These are phyloP conservation scores for Drosophila nr. medialis DNA, from an alignment of 2,888 invertebrate species.

Conservation along the genomic window DNA sequence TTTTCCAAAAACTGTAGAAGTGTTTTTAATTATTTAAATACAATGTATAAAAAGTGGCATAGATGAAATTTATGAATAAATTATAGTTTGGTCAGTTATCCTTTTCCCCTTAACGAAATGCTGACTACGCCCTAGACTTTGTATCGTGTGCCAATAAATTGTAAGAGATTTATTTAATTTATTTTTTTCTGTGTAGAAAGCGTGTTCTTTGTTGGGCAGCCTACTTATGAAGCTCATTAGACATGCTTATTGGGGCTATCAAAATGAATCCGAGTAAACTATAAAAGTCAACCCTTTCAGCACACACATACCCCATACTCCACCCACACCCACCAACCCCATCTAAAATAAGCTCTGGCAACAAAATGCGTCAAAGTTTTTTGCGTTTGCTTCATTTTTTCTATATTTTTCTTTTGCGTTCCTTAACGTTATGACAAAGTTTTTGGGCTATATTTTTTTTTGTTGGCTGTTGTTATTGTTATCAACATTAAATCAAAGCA, in stretches of 20 bases:
- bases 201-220: slow-evolving; percentile 21
- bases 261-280: slow-evolving; percentile 81
- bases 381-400: slow-evolving; percentile 30
- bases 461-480: slow-evolving; percentile 70
- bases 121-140: not conserved
- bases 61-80: not conserved
- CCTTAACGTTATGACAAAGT: slow-evolving; percentile 52
- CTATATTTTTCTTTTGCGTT: slow-evolving; percentile 17
- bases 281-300: slow-evolving; percentile 74
- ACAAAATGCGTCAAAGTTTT: slow-evolving; percentile 58
- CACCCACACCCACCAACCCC: not conserved
- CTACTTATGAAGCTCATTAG: slow-evolving; percentile 78
- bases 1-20: not conserved
- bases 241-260: slow-evolving; percentile 81
- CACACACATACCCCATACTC: slow-evolving; percentile 6
- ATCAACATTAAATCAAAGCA: slow-evolving; percentile 80
- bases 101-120: not conserved
- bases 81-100: not conserved
- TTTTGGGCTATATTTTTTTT: slow-evolving; percentile 64
- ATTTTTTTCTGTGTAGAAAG: slow-evolving; percentile 7
- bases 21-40: not conserved
- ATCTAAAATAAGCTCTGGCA: slow-evolving; percentile 43
- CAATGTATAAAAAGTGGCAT: not conserved
- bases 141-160: not conserved
- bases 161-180: not conserved